Evolutionary conservation across 2,113 vertebrate species (phyloP), one percentile per base, ranked within the genome.

Genomic region (Chrysochloris asiatica): DNA sequence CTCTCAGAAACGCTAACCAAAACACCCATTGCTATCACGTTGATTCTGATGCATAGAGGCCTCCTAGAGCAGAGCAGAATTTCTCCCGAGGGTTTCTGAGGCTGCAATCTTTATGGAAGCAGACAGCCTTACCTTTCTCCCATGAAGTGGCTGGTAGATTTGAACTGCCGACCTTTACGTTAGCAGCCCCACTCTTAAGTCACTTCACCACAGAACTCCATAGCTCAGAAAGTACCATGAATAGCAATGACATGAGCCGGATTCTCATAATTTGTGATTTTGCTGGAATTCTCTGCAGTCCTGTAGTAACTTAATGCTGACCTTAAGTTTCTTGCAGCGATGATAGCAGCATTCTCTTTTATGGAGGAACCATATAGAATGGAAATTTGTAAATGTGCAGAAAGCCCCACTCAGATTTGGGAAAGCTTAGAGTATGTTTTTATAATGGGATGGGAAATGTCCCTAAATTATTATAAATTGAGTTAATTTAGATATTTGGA

Each of bases 251-350:
- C 45, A 84, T 4, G 33, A 77, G 59, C 59, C 81, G 65, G 79
- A 63, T 83, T 78, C 78, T 85, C 50, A 19, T 67, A 69, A 33
- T 80, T 6, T 90, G 89, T 89, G 67, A 87, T 92, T 94, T 93
- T 77, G 47, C 48, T 89, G 91, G 85, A 92, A 90, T 94, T 95
- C 56, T 76, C 71, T 47, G 69, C 2, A 19, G 30, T 85, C 43
- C 13, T 47, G 19, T 12, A 91, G 89, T 75, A 73, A 83, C 61
- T 89, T 86, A 65, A 65, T 45, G 38, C 78, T 85, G 85, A 71
- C 38, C 50, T 84, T 73, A 38, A 43, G 50, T 67, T 90, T 90
- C 45, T 89, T n/a, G 75, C 54, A 33, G 11, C 43, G 75, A 26
- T 72, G 69, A 88, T 33, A 52, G 26, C 12, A 28, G 11, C 10